These are phyloP conservation scores for Brenthis daphne DNA, from an alignment of 2,888 invertebrate genomes.

Conservation along the genomic window DNA sequence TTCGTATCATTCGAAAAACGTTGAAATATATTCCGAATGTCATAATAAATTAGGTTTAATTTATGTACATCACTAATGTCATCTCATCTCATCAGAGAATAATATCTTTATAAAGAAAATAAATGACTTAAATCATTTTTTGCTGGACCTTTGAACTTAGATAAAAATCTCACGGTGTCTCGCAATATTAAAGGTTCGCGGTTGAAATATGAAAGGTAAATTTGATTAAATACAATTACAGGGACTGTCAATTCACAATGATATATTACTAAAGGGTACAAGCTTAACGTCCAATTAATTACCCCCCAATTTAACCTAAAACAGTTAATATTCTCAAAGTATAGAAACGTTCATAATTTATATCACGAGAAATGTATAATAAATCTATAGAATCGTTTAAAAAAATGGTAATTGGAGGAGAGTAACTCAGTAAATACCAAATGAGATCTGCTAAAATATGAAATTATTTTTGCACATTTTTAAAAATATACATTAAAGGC, in stretches of 20 bases:
- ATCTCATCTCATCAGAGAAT: too few species aligned
- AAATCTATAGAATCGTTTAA: too few species aligned
- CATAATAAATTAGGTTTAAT: too few species aligned
- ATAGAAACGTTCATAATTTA: not conserved
- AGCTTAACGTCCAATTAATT: slow-evolving; percentile 19
- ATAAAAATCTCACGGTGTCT: not conserved
- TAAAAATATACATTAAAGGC: too few species aligned
- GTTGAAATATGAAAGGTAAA: not conserved
- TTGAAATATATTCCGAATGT: too few species aligned
- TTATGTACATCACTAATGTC: too few species aligned
- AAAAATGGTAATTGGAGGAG: too few species aligned
- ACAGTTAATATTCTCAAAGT: slow-evolving; percentile 12
- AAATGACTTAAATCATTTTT: not conserved
- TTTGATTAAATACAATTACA: not conserved
- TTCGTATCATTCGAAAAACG: too few species aligned
- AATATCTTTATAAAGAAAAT: too few species aligned
- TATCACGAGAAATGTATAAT: not conserved
- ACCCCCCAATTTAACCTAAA: slow-evolving; percentile 10
- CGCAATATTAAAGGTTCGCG: not conserved
- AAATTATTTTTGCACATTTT: too few species aligned
- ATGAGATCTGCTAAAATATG: too few species aligned
- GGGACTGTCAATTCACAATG: slow-evolving; percentile 22
- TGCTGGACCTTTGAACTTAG: not conserved
- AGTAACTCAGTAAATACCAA: too few species aligned
- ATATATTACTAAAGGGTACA: slow-evolving; percentile 17